Base-by-base conservation (phyloP, 2,113 vertebrate species). In the Leptobrachium ailaonicum region DNA sequence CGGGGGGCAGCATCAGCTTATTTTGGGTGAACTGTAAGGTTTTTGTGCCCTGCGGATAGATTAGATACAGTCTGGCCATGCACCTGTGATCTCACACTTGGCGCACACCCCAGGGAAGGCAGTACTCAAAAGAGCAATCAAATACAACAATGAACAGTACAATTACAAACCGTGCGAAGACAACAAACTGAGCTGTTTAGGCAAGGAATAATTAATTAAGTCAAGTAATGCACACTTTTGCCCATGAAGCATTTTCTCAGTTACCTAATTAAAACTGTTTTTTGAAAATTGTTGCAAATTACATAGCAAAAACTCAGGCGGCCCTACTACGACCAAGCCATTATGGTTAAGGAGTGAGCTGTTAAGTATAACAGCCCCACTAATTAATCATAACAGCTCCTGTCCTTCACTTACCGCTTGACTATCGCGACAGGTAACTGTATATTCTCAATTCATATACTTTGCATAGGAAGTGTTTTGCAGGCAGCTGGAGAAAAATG, bases 261-360 rank as follows among this genome's bases (percentile, higher is more conserved):
- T 73, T 80, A 4, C 60, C 60, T 72, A 73, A 80, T 80, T 80
- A 80, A 77, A 58, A 42, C 67, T 41, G 76, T 47, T 77, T 40
- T 44, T 50, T 69, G 42, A 70, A 77, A 70, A 58, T 60, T 77
- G 76, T 71, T 77, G 76, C 54, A 77, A 77, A 77, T 77, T 63
- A 62, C 66, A 42, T 43, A 4, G 67, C 47, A 41, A 70, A 60
- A 41, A 70, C n/a, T 14, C 8, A 50, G 12, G 20, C 20, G 20
- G 20, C 20, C 20, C 20, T 32, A 32, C 20, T 32, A 32, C 20
- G 20, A 32, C 20, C 20, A 32, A 32, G 20, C 20, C 20, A 32
- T 32, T 32, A 32, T 32, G 20, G 20, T 32, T 32, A 32, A 32
- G 20, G 20, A 32, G 20, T 32, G 20, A 32, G 20, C 20, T 32